Conservation (phyloP, 2,113 vertebrate species). For the Boulengeromyrus knoepffleri region DNA sequence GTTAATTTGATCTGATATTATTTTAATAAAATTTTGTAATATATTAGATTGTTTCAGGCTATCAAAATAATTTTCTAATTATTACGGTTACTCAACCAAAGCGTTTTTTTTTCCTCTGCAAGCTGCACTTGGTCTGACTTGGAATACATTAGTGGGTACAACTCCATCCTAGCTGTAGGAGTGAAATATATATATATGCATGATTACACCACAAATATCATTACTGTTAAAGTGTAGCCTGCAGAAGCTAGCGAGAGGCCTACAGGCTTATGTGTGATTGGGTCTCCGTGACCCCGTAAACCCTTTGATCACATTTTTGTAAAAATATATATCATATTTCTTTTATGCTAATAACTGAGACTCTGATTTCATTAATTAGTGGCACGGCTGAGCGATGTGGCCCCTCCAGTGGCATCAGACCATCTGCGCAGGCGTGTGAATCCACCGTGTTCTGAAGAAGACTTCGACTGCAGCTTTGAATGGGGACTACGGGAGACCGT, state of each 20-base stretch:
- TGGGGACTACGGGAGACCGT: background rate
- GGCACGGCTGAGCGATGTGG: conserved; percentile 41
- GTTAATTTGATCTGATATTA: conserved; percentile 99
- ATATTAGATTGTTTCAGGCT: conserved; percentile 99
- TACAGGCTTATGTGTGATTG: conserved; percentile 50
- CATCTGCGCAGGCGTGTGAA: conserved; percentile 31
- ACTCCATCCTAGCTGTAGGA: conserved; percentile 76
- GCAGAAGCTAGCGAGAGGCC: conserved; percentile 49
- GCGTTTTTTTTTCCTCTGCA: conserved; percentile 65
- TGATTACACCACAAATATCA: conserved; percentile 78
- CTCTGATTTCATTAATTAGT: conserved; percentile 50
- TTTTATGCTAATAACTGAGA: conserved; percentile 34
- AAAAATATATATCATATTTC: conserved; percentile 42
- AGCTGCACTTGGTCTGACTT: conserved; percentile 87
- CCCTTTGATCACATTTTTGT: conserved; percentile 48
- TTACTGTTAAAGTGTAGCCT: conserved; percentile 63
- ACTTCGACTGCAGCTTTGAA: conserved; percentile 27
- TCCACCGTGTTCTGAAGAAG: conserved; percentile 26
- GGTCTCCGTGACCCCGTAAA: conserved; percentile 54
- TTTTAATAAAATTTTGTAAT: conserved; percentile 99
- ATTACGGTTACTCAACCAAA: conserved; percentile 99
- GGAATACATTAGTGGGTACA: conserved; percentile 91
- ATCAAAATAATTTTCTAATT: conserved; percentile 99
- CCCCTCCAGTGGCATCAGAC: conserved; percentile 45
- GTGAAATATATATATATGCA: conserved; percentile 65